These are phyloP conservation scores for Eublepharis macularius DNA, from an alignment of 2,113 vertebrate genomes.

Conservation along the genomic window DNA sequence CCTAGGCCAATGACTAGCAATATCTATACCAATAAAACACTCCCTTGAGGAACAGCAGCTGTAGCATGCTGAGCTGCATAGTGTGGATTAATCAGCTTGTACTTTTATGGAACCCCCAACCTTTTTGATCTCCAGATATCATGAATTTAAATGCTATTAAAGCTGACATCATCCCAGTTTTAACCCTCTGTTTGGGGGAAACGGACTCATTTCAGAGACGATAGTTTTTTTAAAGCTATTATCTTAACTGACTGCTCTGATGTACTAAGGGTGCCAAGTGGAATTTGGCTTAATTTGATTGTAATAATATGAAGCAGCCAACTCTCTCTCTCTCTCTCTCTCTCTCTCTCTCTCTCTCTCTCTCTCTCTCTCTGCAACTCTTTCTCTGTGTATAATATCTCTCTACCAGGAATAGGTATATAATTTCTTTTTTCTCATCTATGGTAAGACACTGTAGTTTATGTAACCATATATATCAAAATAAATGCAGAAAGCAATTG, in stretches of 20 bases:
- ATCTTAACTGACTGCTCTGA: slow-evolving; percentile 39
- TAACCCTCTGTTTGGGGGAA: background rate
- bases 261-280: slow-evolving; percentile 30
- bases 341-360: slow-evolving; percentile 22
- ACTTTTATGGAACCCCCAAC: background rate
- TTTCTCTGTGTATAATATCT: slow-evolving; percentile 42
- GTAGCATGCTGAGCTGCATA: background rate
- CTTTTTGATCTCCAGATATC: slow-evolving; percentile 2
- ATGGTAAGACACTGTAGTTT: slow-evolving; percentile 42
- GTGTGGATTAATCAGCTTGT: background rate
- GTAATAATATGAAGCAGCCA: slow-evolving; percentile 48
- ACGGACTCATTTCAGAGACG: background rate
- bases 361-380: slow-evolving; percentile 50
- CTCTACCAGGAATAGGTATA: slow-evolving; percentile 55
- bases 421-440: slow-evolving; percentile 48
- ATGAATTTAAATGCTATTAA: slow-evolving; percentile 13
- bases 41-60: background rate
- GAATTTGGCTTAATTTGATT: slow-evolving; percentile 54
- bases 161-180: background rate
- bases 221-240: slow-evolving; percentile 17
- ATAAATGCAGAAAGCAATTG: slow-evolving; percentile 34
- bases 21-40: background rate
- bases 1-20: background rate
- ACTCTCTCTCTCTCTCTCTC: slow-evolving; percentile 53
- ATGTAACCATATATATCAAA: slow-evolving; percentile 39